phyloP scores from a whole-genome alignment of 2,888 invertebrate species.

The Campoletis raptor region DNA sequence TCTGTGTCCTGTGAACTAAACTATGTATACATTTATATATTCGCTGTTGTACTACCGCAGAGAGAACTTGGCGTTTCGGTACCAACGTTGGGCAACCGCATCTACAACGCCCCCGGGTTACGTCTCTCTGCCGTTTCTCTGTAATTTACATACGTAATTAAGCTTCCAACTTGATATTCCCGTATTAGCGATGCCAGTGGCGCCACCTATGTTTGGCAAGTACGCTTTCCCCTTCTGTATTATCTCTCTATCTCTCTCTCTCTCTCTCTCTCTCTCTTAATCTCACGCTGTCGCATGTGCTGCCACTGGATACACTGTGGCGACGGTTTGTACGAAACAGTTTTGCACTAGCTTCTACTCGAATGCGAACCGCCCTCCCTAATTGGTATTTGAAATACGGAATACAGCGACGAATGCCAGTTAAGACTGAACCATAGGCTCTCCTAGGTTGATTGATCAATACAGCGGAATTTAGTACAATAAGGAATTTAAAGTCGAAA shows the following conservation, averaged over 20 bases:
- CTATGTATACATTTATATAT: slow-evolving; percentile 20
- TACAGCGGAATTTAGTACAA: neutral
- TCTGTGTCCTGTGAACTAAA: slow-evolving; percentile 13
- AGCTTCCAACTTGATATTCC: slow-evolving; percentile 65
- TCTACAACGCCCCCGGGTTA: slow-evolving; percentile 57
- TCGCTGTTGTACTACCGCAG: slow-evolving; percentile 4
- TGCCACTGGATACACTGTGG: slow-evolving; percentile 34
- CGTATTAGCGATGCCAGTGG: slow-evolving; percentile 60
- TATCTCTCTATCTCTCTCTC: too few relatives aligned
- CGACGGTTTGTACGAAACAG: slow-evolving; percentile 31
- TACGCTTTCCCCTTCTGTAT: neutral
- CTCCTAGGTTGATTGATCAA: neutral
- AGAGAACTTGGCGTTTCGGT: slow-evolving; percentile 49
- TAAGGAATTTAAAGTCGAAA: neutral
- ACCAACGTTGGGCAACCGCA: slow-evolving; percentile 56
- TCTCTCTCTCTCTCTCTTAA: slow-evolving; percentile 1
- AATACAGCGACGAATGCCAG: slow-evolving; percentile 20
- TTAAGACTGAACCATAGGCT: neutral
- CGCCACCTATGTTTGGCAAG: slow-evolving; percentile 37
- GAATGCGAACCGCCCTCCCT: slow-evolving; percentile 23
- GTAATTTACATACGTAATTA: slow-evolving; percentile 68
- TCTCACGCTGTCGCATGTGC: slow-evolving; percentile 12
- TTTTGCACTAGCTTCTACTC: neutral
- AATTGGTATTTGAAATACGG: slow-evolving; percentile 43
- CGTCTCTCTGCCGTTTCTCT: slow-evolving; percentile 50